phyloP scores from a whole-genome alignment of 2,888 invertebrate genomes.

The Protodeltote pygarga region DNA sequence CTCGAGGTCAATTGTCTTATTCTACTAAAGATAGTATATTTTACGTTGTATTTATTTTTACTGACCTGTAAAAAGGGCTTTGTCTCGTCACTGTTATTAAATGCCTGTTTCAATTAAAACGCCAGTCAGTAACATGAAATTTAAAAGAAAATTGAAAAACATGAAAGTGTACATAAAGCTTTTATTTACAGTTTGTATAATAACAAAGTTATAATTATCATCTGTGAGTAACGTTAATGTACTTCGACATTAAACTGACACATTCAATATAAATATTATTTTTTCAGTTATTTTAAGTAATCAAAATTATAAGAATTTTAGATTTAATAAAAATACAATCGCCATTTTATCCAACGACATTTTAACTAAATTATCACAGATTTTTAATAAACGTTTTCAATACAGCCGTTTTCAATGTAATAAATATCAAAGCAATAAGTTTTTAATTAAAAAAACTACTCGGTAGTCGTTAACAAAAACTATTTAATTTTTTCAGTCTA shows the following conservation, averaged over 20 bases:
- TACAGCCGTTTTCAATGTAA: slow-evolving; percentile 15
- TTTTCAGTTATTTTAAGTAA: slow-evolving; percentile 12
- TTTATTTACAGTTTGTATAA: slow-evolving; percentile 49
- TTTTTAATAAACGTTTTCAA: slow-evolving; percentile 43
- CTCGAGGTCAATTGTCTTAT: too few relatives aligned
- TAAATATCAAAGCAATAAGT: neutral
- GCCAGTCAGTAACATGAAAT: slow-evolving; percentile 5
- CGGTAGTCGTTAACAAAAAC: neutral
- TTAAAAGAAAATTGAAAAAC: slow-evolving; percentile 14
- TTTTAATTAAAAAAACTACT: slow-evolving; percentile 7
- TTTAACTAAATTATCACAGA: slow-evolving; percentile 51
- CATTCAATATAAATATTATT: slow-evolving; percentile 14
- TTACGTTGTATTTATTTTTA: too few relatives aligned
- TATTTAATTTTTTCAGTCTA: slow-evolving; percentile 4
- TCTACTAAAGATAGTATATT: too few relatives aligned
- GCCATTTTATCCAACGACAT: slow-evolving; percentile 32
- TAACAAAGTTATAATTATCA: slow-evolving; percentile 48
- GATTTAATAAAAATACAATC: slow-evolving; percentile 17
- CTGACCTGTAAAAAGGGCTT: slow-evolving; percentile 12
- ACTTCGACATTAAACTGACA: slow-evolving; percentile 12
- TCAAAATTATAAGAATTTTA: slow-evolving; percentile 33
- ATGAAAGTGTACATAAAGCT: slow-evolving; percentile 34
- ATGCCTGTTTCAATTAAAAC: slow-evolving; percentile 13
- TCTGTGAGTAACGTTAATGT: slow-evolving; percentile 20
- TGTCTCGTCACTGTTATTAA: neutral